Percentiles rank a stretch among this genome's conserved stretches.
Conservation (phyloP, 2,888 invertebrate genomes). For the Zhengitettix transpicula region DNA sequence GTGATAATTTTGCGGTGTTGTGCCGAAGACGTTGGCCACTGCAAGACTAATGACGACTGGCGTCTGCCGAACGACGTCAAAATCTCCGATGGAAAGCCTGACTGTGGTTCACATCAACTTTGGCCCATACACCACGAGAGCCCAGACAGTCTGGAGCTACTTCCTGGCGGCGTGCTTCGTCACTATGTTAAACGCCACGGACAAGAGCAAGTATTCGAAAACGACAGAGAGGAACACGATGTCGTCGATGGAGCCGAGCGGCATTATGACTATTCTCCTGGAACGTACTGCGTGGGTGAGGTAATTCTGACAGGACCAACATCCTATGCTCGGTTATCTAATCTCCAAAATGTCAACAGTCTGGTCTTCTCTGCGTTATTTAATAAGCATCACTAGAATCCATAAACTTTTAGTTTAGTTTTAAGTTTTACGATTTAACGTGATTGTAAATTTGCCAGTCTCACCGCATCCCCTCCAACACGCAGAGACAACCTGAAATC, state of each 20-base stretch:
- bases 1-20: neutral
- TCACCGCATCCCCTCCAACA: too few relatives aligned
- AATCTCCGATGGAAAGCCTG: conserved; percentile 37
- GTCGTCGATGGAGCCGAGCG: conserved; percentile 9
- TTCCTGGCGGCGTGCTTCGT: conserved; percentile 53
- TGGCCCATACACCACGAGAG: conserved; percentile 50
- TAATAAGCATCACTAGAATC: too few relatives aligned
- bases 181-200: conserved; percentile 34
- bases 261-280: conserved; percentile 52
- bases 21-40: neutral
- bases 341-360: too few relatives aligned
- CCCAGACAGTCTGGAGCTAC: conserved; percentile 43
- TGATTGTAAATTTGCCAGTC: too few relatives aligned
- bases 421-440: too few relatives aligned
- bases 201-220: conserved; percentile 20
- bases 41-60: neutral
- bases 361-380: too few relatives aligned
- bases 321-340: too few relatives aligned
- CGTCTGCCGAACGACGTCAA: neutral
- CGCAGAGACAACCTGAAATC: too few relatives aligned
- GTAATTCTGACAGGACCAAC: conserved; percentile 27
- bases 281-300: conserved; percentile 70
- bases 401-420: too few relatives aligned
- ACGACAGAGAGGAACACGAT: conserved; percentile 20
- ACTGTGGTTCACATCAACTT: conserved; percentile 51